Evolutionary conservation across 92 coral and sea anemone species (phyloP), one percentile per base, ranked within the genome.

Genomic region (Palythoa grandis): DNA sequence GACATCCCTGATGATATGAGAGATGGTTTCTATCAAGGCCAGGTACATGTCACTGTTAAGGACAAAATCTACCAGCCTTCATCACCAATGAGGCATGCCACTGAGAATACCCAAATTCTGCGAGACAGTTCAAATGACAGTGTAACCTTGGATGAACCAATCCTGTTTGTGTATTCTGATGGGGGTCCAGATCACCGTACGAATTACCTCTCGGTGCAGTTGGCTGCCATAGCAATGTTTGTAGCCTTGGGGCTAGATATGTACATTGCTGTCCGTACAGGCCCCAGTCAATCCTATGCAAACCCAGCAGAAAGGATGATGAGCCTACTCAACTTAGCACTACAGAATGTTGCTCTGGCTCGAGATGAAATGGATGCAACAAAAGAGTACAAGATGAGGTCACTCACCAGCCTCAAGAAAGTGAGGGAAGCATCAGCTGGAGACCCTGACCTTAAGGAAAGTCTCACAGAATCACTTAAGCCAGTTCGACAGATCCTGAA

Each of bases 231-330:
- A 12, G 87, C 91, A 82, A 71, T 71, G 48, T 88, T 82, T 75
- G 52, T 82, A 71, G 71, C 53, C 25, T 57, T 52, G 23, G 83
- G 63, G 61, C 71, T 88, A 39, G 92, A 90, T 71, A 73, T 86
- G 87, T 66, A 72, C 72, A 60, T 86, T 38, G 72, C 83, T 20
- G 89, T 86, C 20, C 74, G 75, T 24, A 85, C 89, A 48, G 75
- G 90, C 11, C 90, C 89, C 10, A 71, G 74, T 23, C 89, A 82
- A 8, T 77, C 87, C 2, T 80, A 71, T 77, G 78, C 80, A 19
- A 90, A 90, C 52, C 89, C 85, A 43, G 84, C 92, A 6, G 92
- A 90, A 68, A 73, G 92, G 15, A 88, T 90, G 40, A 90, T 90
- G 92, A 58, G 78, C 37, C 83, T 78, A 16, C 87, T 90, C 77